phyloP scores from a whole-genome alignment of 2,113 vertebrate genomes.

The Cryptomyrus ogoouensis region DNA sequence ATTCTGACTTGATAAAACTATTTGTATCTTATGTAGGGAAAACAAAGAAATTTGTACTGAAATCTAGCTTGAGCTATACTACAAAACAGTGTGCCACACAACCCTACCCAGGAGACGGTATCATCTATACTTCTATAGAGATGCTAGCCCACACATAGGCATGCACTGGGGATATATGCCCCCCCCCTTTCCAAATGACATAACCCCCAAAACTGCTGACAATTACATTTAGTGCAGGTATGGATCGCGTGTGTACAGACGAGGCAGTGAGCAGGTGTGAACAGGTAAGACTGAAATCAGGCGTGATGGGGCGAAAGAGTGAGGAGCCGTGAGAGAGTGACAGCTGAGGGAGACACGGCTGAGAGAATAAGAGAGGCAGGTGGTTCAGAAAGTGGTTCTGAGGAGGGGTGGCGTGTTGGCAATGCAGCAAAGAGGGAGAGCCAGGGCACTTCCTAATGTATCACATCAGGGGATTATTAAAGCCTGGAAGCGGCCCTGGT shows the following conservation, averaged over 20 bases:
- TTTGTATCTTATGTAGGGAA: not conserved
- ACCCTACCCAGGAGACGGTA: not conserved
- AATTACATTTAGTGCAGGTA: not conserved
- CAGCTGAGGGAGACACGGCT: not conserved
- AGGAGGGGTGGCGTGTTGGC: not conserved
- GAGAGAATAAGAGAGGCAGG: not conserved
- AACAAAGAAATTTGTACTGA: not conserved
- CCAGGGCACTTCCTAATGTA: not conserved
- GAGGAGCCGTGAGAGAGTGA: not conserved
- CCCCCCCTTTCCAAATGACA: not conserved
- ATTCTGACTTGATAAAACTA: not conserved
- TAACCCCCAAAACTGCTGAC: not conserved
- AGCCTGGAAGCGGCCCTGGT: slow-evolving; percentile 1
- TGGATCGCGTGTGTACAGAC: not conserved
- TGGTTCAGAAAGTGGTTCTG: not conserved
- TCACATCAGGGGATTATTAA: slow-evolving; percentile 15
- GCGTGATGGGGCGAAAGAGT: not conserved
- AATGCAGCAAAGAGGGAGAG: not conserved
- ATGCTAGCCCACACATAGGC: not conserved
- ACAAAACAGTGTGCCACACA: not conserved
- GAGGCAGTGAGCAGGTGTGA: not conserved
- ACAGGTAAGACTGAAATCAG: not conserved
- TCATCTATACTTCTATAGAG: not conserved
- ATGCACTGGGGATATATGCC: not conserved
- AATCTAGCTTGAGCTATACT: not conserved